A percentile compares a stretch with the other conserved stretches of the same genome.
phyloP scores from a whole-genome alignment of 2,888 invertebrate species.

The Drosophila kambysellisi region DNA sequence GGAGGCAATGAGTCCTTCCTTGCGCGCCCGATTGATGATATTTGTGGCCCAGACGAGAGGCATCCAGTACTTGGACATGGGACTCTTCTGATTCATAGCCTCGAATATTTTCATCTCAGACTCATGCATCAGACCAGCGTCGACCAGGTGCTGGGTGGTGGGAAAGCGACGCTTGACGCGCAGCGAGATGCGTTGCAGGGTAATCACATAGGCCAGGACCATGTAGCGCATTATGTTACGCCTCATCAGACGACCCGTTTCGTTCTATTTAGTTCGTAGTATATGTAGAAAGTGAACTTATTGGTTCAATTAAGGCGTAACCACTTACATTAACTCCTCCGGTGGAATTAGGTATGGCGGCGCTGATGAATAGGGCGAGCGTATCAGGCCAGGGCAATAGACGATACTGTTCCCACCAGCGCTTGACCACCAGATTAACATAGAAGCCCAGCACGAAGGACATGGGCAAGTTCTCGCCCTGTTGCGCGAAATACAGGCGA shows the following conservation, averaged over 20 bases:
- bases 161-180: slow-evolving; percentile 95
- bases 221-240: slow-evolving; percentile 95
- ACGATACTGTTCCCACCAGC: slow-evolving; percentile 98
- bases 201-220: slow-evolving; percentile 95
- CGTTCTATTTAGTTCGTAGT: slow-evolving; percentile 88
- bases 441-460: slow-evolving; percentile 98
- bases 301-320: slow-evolving; percentile 7
- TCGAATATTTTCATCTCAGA: slow-evolving; percentile 96
- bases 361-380: slow-evolving; percentile 95
- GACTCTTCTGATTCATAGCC: slow-evolving; percentile 94
- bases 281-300: background rate
- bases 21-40: slow-evolving; percentile 94
- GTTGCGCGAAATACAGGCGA: slow-evolving; percentile 93
- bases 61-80: slow-evolving; percentile 97
- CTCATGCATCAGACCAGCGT: slow-evolving; percentile 95
- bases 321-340: slow-evolving; percentile 81
- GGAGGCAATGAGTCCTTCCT: slow-evolving; percentile 93
- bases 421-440: slow-evolving; percentile 94
- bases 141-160: slow-evolving; percentile 95
- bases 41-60: slow-evolving; percentile 97
- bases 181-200: slow-evolving; percentile 93
- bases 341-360: slow-evolving; percentile 93
- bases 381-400: slow-evolving; percentile 97
- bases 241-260: slow-evolving; percentile 94
- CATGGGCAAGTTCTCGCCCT: slow-evolving; percentile 96